phyloP scores from a whole-genome alignment of 2,888 invertebrate genomes.

The Drosophila parthenogenetica region DNA sequence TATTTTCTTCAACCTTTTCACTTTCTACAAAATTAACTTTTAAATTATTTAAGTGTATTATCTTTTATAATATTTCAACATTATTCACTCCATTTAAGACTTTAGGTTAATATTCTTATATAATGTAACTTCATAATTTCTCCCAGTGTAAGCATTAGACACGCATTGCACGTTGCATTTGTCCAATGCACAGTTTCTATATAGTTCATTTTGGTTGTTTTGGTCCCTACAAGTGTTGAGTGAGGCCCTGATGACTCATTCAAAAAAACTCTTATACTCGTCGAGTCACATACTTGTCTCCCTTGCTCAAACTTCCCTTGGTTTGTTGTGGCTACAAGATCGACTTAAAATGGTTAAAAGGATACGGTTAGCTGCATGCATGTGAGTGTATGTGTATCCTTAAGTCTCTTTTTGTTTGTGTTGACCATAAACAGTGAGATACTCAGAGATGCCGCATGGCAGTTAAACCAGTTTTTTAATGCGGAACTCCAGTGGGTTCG shows the following conservation, averaged over 20 bases:
- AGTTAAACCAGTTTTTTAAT: slow-evolving; percentile 38
- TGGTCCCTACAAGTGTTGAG: slow-evolving; percentile 22
- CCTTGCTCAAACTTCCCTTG: not conserved
- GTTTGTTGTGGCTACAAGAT: slow-evolving; percentile 29
- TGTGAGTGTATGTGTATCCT: slow-evolving; percentile 11
- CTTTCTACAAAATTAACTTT: no score
- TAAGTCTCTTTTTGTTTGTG: slow-evolving; percentile 16
- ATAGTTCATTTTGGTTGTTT: slow-evolving; percentile 26
- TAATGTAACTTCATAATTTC: not conserved
- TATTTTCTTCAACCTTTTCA: no score
- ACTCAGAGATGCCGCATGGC: slow-evolving; percentile 14
- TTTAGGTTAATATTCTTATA: no score
- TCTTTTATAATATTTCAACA: no score
- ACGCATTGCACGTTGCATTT: slow-evolving; percentile 23
- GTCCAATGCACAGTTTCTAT: slow-evolving; percentile 38
- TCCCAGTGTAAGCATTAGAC: slow-evolving; percentile 32
- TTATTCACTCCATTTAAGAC: no score
- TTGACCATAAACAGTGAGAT: slow-evolving; percentile 21
- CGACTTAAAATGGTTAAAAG: slow-evolving; percentile 19
- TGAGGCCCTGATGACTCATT: slow-evolving; percentile 25
- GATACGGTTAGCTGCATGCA: not conserved
- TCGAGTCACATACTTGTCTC: slow-evolving; percentile 1
- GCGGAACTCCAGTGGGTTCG: slow-evolving; percentile 37
- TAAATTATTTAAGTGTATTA: no score
- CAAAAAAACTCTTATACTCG: slow-evolving; percentile 16